A percentile compares a stretch with the other conserved stretches of the same genome.
Evolutionary conservation across 2,888 invertebrate species (phyloP).

Genomic region (Drosophila bunnanda): DNA sequence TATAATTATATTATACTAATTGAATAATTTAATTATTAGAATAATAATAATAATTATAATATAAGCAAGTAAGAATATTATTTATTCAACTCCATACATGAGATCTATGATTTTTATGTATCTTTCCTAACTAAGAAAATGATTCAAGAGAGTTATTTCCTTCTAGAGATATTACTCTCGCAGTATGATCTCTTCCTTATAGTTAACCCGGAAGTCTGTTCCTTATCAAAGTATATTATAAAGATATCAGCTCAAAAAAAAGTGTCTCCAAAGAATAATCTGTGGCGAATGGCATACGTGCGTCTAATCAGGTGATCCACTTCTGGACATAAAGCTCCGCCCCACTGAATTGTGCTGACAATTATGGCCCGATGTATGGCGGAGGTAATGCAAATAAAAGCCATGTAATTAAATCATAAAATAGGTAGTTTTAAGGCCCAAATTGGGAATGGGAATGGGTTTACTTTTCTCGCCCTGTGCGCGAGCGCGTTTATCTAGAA

Average conservation of each 20-base stretch:
- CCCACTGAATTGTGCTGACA: neutral
- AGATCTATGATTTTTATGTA: too few species aligned
- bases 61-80: too few species aligned
- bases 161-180: too few species aligned
- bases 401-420: slow-evolving; percentile 9
- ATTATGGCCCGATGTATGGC: neutral
- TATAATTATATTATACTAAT: too few species aligned
- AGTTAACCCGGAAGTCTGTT: neutral
- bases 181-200: neutral
- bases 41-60: too few species aligned
- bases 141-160: too few species aligned
- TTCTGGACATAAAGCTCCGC: slow-evolving; percentile 6
- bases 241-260: neutral
- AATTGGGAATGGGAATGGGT: neutral
- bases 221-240: slow-evolving; percentile 8
- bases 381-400: neutral
- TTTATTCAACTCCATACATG: too few species aligned
- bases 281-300: slow-evolving; percentile 28
- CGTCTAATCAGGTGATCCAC: slow-evolving; percentile 21
- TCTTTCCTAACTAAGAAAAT: too few species aligned
- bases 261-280: slow-evolving; percentile 1
- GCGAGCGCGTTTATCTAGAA: slow-evolving; percentile 52
- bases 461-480: neutral
- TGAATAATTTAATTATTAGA: too few species aligned
- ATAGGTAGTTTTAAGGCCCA: neutral